Base-by-base conservation (phyloP, 2,113 vertebrate species). In the Felis chaus region DNA sequence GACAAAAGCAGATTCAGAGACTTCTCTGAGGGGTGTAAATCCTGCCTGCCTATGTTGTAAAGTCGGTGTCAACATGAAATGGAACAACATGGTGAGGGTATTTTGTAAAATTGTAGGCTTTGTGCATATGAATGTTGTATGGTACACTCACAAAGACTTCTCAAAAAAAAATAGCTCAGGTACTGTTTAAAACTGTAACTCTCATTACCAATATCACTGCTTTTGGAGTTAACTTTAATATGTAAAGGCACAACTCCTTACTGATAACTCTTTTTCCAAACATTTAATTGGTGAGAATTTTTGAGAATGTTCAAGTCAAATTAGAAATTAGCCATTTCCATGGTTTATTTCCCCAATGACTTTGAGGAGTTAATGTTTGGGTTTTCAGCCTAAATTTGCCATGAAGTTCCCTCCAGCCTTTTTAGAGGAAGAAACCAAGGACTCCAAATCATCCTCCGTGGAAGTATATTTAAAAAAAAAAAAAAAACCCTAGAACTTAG, bases 301-400 rank as follows among this genome's bases (percentile, higher is more conserved):
- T 89, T 73, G 25, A 82, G 68, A 95, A n/a, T 69, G 71, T 85
- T 89, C 16, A 29, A 83, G n/a, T 29, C 36, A 57, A 78, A 19
- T 50, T 94, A 36, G 81, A 80, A 48, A 82, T 68, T 39, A 95
- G 8, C 36, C 68, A 45, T n/a, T 65, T 78, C 16, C 3, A 57
- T 15, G 1, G 15, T 88, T 29, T 63, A 23, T 71, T 90, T 95
- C 6, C 3, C 48, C 31, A 39, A 81, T 74, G 29, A 65, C 21
- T 85, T 31, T 53, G 14, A 88, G 81, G 41, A 63, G 36, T 82
- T 78, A 39, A 63, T 36, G 4, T 83, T 71, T 94, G 57, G 3
- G 8, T 82, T 94, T 95, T 82, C 78, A 74, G 53, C 6, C 39
- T 89, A 39, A 82, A 71, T 97, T 83, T 95, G 25, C 31, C 19